Base-by-base conservation (phyloP, 2,797 vertebrate genomes). In the Microctenopoma stevenorrisi region DNA sequence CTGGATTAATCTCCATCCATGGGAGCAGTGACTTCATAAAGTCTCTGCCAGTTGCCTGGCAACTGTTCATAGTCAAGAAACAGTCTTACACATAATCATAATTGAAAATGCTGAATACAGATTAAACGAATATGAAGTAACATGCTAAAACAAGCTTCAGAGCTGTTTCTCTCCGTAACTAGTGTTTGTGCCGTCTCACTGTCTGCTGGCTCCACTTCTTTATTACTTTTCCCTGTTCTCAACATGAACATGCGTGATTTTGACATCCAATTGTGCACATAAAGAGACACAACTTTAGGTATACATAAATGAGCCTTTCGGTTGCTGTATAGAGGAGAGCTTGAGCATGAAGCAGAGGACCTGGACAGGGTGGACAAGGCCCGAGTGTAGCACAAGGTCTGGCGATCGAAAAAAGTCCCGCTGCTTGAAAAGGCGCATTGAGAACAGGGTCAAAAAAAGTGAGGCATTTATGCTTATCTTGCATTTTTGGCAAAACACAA, bases 401-500 rank as follows among this genome's bases (percentile, higher is more conserved):
- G 11, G n/a, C 50, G 11, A 43, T 1, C 53, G 1, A 79, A 67
- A 61, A 3, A 4, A 28, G 15, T 50, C 14, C 0, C 4, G 28
- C 13, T 38, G 28, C 37, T 53, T 6, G 1, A 50, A 51, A 49
- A 13, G 7, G n/a, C 11, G 33, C 35, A 43, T 11, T 35, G 30
- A 33, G 30, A 4, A 30, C 52, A 61, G 22, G 42, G 60, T 73
- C 71, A 76, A n/a, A 48, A 42, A 26, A 65, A 56, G 63, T 35
- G 16, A 58, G 49, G n/a, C 35, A 43, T 75, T 71, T 59, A 62
- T 1, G 26, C 78, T 72, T 68, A 73, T 62, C 46, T 46, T 1
- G 25, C 69, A 56, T 75, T 74, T 86, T 68, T 61, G 14, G 35
- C 63, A 59, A 81, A 85, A 82, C 63, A 79, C 78, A 74, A 76